Percentiles rank a stretch among this genome's conserved stretches.
Conservation (phyloP, 2,888 invertebrate species). For the Augiades crinisus region DNA sequence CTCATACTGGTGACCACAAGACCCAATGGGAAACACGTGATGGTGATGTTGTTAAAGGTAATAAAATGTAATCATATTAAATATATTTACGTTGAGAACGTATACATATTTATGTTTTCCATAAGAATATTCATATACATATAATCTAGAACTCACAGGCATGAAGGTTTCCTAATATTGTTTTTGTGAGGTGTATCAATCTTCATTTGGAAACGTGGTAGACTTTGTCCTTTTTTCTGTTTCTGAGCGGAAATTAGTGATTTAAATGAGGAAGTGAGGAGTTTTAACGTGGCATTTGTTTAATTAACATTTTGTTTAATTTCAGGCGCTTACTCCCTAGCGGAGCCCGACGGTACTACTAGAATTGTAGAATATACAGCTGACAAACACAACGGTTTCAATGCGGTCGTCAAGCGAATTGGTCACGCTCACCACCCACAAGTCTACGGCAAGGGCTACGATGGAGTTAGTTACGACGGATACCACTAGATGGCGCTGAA, state of each 20-base stretch:
- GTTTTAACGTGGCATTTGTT: background rate
- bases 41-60: slow-evolving; percentile 82
- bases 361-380: slow-evolving; percentile 78
- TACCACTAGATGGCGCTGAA: slow-evolving; percentile 65
- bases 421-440: slow-evolving; percentile 74
- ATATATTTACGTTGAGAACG: background rate
- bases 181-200: no score
- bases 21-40: slow-evolving; percentile 82
- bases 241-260: background rate
- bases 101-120: no score
- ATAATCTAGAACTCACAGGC: no score
- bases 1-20: slow-evolving; percentile 83
- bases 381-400: slow-evolving; percentile 74
- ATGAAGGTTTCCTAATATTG: no score
- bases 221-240: no score
- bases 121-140: background rate
- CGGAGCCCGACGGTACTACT: slow-evolving; percentile 75
- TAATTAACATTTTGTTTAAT: slow-evolving; percentile 17
- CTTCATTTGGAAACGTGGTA: no score
- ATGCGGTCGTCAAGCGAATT: slow-evolving; percentile 75
- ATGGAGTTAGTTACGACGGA: slow-evolving; percentile 51
- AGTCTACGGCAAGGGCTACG: slow-evolving; percentile 54
- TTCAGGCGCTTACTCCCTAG: slow-evolving; percentile 74
- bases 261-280: no score
- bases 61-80: background rate